Evolutionary conservation across 2,797 vertebrate genomes (phyloP).

Genomic region (Alcedo quadribrachys): DNA sequence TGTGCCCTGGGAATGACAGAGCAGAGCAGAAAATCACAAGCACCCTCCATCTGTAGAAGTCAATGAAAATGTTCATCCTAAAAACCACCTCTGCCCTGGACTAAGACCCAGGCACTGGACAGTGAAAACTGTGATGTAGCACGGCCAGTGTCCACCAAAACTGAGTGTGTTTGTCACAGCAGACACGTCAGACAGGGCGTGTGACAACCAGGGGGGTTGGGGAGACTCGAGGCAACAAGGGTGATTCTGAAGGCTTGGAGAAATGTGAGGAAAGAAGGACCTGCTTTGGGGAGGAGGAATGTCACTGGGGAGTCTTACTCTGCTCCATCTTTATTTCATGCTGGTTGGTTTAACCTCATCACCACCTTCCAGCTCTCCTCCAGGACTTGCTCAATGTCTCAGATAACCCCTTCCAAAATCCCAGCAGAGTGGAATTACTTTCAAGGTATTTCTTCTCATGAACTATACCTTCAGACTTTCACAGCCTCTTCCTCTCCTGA

Average conservation of each 20-base stretch:
- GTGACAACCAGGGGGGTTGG: accelerated
- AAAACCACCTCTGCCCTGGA: accelerated
- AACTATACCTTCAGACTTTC: not conserved
- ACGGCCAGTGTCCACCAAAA: not conserved
- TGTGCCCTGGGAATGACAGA: not conserved
- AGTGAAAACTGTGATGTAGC: not conserved
- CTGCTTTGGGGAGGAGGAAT: not conserved
- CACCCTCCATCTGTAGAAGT: accelerated
- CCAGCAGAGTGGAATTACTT: not conserved
- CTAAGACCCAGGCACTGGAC: not conserved
- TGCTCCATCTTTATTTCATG: not conserved
- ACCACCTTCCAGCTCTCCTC: not conserved
- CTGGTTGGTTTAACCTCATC: accelerated
- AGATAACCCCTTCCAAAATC: not conserved
- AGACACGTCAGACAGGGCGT: accelerated
- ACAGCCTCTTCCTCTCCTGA: not conserved
- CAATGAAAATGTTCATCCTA: not conserved
- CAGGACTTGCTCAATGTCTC: not conserved
- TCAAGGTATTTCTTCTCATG: not conserved
- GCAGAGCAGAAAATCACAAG: not conserved
- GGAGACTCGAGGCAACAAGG: not conserved
- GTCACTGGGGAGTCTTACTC: not conserved
- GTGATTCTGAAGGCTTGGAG: not conserved
- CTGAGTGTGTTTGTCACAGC: not conserved
- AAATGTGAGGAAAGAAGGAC: not conserved